Base-by-base conservation (phyloP, 2,797 vertebrate species). In the Danio jaintianensis region DNA sequence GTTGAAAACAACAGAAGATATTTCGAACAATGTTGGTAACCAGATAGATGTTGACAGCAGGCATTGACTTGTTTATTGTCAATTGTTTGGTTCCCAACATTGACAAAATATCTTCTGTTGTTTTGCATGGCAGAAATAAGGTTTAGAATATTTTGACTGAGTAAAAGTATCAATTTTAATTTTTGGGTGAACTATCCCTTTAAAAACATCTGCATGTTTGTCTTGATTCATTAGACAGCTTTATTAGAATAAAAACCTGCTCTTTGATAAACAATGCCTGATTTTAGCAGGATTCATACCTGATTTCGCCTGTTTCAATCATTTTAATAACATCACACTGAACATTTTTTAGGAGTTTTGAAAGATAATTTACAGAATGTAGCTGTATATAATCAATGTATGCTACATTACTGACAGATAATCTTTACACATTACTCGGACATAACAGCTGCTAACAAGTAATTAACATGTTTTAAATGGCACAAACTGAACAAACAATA, bases 221-320 rank as follows among this genome's bases (percentile, higher is more conserved):
- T 36, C 48, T 40, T 38, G 67, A 48, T 70, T 70, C 53, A 40
- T 40, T 38, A 70, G 67, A 8, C 38, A 58, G 70, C 50, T 55
- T 8, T 12, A 53, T n/a, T 36, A 18, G 10, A 47, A 47, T 42
- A 53, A 12, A 70, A 76, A 56, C 47, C 53, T 16, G 52, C 52
- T 43, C 38, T 22, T 16, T 10, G 40, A 56, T 43, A 16, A 29
- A 3, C 29, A 3, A 29, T 3, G 29, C 29, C 38, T 47, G 10
- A 10, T 77, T 47, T 38, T 50, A 67, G 50, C 62, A 67, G 22
- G 77, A 8, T n/a, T 18, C 6, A n/a, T n/a, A n/a, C n/a, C n/a
- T n/a, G n/a, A n/a, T n/a, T 16, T 64, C 43, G 66, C 50, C 48
- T 4, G 9, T 76, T 64, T 76, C 3, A 52, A 16, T 6, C 36